Evolutionary conservation across 2,888 invertebrate genomes (phyloP), one percentile per base, ranked within the genome.

Genomic region (Cephalotes varians): DNA sequence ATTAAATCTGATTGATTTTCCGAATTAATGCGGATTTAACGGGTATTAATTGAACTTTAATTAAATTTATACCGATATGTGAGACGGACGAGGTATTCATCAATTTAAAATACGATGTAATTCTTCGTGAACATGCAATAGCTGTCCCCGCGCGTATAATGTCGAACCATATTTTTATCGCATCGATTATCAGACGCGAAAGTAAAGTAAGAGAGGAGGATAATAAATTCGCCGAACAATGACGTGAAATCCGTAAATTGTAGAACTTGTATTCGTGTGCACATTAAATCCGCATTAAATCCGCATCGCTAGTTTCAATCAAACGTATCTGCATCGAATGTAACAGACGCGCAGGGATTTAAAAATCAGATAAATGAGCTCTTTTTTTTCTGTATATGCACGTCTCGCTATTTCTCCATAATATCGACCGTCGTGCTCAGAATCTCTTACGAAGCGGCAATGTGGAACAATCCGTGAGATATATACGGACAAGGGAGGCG

Each of bases 11-110:
- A 87, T 88, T 87, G 85, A 88, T 88, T 64, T 81, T 76, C 56
- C 85, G 76, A 87, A 88, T 88, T 87, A 88, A 88, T 88, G 87
- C 87, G 62, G 25, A 31, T n/a, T 60, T 71, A 83, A 83, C 86
- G 79, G 82, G 85, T 81, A 79, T 87, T 88, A 87, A 88, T 88
- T 83, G 79, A 86, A 81, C 85, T 87, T 87, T 85, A 81, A 88
- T 88, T 81, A 85, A 87, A 87, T 83, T 79, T 77, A 31, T 54
- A 44, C 40, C 40, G 71, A 71, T 71, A 62, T 56, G n/a, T n/a
- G 81, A 76, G 64, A 76, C 51, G 60, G 37, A 4, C 77, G 72
- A 37, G 37, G 72, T 72, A 56, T 71, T 71, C 44, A 54, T 79
- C 72, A 51, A 82, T 84, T 82, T 65, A 77, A 80, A 80, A 80